Evolutionary conservation across 2,888 invertebrate genomes (phyloP), one percentile per base, ranked within the genome.

Genomic region (Orgyia antiqua): DNA sequence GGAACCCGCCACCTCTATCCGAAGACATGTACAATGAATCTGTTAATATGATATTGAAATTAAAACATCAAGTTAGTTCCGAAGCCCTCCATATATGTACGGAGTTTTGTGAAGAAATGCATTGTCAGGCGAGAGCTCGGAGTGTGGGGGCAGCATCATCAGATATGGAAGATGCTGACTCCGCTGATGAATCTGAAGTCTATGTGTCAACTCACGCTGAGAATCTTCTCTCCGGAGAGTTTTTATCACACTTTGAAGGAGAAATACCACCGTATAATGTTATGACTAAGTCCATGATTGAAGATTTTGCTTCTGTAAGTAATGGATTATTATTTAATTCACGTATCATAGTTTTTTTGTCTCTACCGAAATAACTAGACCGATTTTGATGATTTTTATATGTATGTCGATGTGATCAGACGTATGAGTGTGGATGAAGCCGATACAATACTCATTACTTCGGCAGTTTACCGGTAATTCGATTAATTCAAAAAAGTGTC

Each of bases 211-310:
- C 83, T n/a, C 79, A 84, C 47, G 71, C 79, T 0, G 76, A 73
- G 44, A 69, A 60, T 7, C 49, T 79, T n/a, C 54, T 83, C 29
- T 57, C 73, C 0, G 32, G 39, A 0, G 66, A 75, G 20, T 82
- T 84, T 53, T 36, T 78, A 20, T 58, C 49, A 13, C 82, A 83
- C 45, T 77, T 84, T 39, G 58, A 60, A 1, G 48, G 43, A 0
- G 59, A 60, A 2, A 39, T 63, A 2, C 87, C 87, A 0, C 50
- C 51, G 1, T 72, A 90, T 24, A 88, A 88, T 27, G 78, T 83
- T 0, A 83, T 86, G 43, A 71, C 90, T 6, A 80, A 87, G 31
- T 78, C 88, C 10, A 89, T 92, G 68, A 87, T 93, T 13, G 88
- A 90, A 37, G 75, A 89, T 27, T 93, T 92, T 52, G 88, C 89